Conservation (phyloP, 2,888 invertebrate species). For the Drosophila mimetica region DNA sequence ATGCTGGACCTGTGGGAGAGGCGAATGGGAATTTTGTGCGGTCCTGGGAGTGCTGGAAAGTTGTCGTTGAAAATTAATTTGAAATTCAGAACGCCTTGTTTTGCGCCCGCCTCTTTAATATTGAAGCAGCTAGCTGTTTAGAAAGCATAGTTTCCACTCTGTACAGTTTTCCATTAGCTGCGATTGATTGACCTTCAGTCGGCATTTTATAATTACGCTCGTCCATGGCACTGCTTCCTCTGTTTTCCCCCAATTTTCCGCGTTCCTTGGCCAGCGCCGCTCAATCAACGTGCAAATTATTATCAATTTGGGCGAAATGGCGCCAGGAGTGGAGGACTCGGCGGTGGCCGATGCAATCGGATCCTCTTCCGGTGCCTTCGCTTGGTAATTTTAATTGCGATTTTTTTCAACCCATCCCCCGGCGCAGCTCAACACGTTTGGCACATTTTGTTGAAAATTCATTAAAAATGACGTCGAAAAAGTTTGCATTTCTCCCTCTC, state of each 20-base stretch:
- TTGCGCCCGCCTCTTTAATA: constrained; percentile 33
- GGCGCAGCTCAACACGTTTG: constrained; percentile 48
- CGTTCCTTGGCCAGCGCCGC: constrained; percentile 25
- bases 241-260: constrained; percentile 2
- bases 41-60: constrained; percentile 37
- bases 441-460: constrained; percentile 77
- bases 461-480: constrained; percentile 73
- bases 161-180: constrained; percentile 55
- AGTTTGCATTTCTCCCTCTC: constrained; percentile 62
- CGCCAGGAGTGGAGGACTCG: constrained; percentile 1
- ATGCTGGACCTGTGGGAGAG: constrained; percentile 8
- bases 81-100: constrained; percentile 53
- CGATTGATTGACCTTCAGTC: constrained; percentile 59
- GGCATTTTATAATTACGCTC: constrained; percentile 64
- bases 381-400: constrained; percentile 75
- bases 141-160: constrained; percentile 4
- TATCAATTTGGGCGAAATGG: constrained; percentile 67
- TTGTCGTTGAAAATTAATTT: constrained; percentile 65
- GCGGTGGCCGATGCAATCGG: constrained; percentile 21
- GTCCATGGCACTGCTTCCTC: constrained; percentile 13
- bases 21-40: constrained; percentile 34
- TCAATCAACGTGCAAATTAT: constrained; percentile 71
- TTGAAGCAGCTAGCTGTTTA: constrained; percentile 18
- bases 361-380: constrained; percentile 34
- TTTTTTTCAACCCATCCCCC: constrained; percentile 47